These are phyloP conservation scores for Silvanus unidentatus DNA, from an alignment of 2,888 invertebrate species.

Conservation along the genomic window DNA sequence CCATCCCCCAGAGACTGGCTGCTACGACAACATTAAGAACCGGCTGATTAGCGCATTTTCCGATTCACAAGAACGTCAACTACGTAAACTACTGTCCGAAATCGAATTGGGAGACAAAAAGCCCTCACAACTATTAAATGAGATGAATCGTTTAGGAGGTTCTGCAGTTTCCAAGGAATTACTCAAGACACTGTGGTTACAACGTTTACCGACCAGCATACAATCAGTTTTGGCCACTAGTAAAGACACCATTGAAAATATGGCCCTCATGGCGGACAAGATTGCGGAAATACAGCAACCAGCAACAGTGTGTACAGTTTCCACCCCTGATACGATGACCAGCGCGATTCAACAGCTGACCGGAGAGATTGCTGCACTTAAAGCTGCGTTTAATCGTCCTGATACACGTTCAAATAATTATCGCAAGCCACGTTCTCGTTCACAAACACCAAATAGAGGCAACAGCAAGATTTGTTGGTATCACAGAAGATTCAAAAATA, in stretches of 20 bases:
- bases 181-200: constrained; percentile 23
- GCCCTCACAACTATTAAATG: constrained; percentile 25
- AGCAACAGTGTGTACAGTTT: not conserved
- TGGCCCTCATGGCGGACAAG: constrained; percentile 13
- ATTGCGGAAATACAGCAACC: constrained; percentile 7
- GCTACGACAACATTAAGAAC: constrained; percentile 19
- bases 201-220: constrained; percentile 19
- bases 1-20: constrained; percentile 14
- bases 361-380: not conserved
- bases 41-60: constrained; percentile 20
- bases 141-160: constrained; percentile 24
- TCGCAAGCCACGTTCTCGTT: too few relatives aligned
- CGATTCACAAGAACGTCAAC: constrained; percentile 21
- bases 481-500: too few relatives aligned
- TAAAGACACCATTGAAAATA: constrained; percentile 5
- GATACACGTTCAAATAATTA: too few relatives aligned
- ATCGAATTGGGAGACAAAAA: constrained; percentile 25
- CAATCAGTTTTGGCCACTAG: constrained; percentile 22
- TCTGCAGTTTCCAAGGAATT: constrained; percentile 18
- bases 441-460: too few relatives aligned
- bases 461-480: too few relatives aligned
- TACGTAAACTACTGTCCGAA: constrained; percentile 19
- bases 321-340: not conserved
- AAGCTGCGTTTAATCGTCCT: not conserved
- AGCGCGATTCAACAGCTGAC: not conserved